Base-by-base conservation (phyloP, 1,140 invertebrate genomes). In the Zelostemma sp. region DNA sequence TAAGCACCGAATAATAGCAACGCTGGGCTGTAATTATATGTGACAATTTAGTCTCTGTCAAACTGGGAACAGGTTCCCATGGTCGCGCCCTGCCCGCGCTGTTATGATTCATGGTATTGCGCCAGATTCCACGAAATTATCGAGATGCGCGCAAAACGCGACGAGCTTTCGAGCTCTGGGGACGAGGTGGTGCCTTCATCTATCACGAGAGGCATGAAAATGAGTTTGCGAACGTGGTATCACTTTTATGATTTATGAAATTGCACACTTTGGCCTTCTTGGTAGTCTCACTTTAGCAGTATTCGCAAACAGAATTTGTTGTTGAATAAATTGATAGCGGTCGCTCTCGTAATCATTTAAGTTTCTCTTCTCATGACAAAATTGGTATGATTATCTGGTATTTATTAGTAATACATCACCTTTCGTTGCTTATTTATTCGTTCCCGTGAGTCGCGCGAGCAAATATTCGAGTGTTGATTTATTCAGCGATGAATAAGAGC, bases 81-180 rank as follows among this genome's bases (percentile, higher is more conserved):
- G 73, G 45, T 64, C 45, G 33, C 45, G 73, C 57, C 40, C 61
- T 71, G 75, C 76, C 68, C 75, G 73, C 63, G 73, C 74, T 69
- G 69, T 64, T 55, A 53, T 80, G 77, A 82, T 83, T 83, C 81
- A 82, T 80, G 56, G 64, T 12, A 46, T 18, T 56, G 72, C 56
- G 68, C 70, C 60, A 51, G 63, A 80, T 82, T 79, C 71, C 47
- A 58, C 47, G 68, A 72, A 80, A 80, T 81, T 78, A 79, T 78
- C 63, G 65, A 72, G 76, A 78, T 60, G 33, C 66, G 66, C 69
- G 72, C 68, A 65, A 74, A 75, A 76, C 68, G 72, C 64, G 65
- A 68, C 47, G 50, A 18, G 48, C 53, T 63, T 63, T n/a, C n/a
- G n/a, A n/a, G n/a, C n/a, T n/a, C n/a, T n/a, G n/a, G n/a, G n/a